Evolutionary conservation across 1,140 invertebrate species (phyloP), one percentile per base, ranked within the genome.

Genomic region (Lasaia peninsularis): DNA sequence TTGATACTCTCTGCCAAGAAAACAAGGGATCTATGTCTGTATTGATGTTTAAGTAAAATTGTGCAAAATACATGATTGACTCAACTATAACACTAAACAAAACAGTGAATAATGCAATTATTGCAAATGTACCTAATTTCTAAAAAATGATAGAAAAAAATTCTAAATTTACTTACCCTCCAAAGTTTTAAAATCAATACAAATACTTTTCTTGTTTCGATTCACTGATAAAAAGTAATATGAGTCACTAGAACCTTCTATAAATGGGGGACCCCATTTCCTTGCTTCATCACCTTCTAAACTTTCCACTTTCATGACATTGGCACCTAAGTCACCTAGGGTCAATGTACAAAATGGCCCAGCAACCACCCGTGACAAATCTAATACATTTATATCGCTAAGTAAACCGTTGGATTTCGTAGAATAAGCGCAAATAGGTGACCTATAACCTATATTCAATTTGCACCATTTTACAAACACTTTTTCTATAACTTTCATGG

Each of bases 141-240:
- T 10, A 0, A 12, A 54, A 58, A 62, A 34, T 37, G 59, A 37
- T 56, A 48, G 54, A 56, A 20, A 34, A 18, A n/a, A n/a, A n/a
- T n/a, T n/a, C n/a, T n/a, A n/a, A n/a, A 4, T 60, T 32, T 37
- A 64, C 75, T 77, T 80, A 89, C 88, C 88, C 81, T 92, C 82
- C 20, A 73, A 49, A 14, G 90, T 88, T 75, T 97, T 97, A 1
- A 99, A 83, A 84, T 99, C 93, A 37, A 99, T 89, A 67, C 95
- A 96, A 48, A 99, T 89, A 80, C 97, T 99, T 80, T 97, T 96
- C 85, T 99, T 99, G 81, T 99, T 99, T 63, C 98, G 93, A 89
- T 99, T 99, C 0, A 97, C 90, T 28, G 94, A 91, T 4, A 96
- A 73, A 84, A 97, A 99, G 76, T 99, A 99, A 56, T 93, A 94